Evolutionary conservation across 2,888 invertebrate genomes (phyloP).

Genomic region (Tanytarsus gracilentus): DNA sequence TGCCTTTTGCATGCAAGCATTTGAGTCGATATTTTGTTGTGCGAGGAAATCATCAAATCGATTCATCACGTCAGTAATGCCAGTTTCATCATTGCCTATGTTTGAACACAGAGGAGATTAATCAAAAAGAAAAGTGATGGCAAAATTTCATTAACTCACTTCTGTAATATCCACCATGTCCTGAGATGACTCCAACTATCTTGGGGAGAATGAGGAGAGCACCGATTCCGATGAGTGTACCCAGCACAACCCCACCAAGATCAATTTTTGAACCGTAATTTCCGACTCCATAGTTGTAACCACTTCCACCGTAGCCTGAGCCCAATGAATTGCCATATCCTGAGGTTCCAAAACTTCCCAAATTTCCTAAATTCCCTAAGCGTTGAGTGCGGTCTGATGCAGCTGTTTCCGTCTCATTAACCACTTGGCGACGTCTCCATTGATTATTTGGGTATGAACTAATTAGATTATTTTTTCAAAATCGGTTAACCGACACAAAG

Average conservation of each 20-base stretch:
- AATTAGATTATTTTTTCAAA: not conserved
- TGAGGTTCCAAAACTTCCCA: slow-evolving; percentile 38
- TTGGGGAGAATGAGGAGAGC: slow-evolving; percentile 73
- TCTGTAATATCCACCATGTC: slow-evolving; percentile 57
- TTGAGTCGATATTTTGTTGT: slow-evolving; percentile 62
- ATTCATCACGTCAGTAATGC: slow-evolving; percentile 54
- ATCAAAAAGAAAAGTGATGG: slow-evolving; percentile 32
- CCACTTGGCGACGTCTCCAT: slow-evolving; percentile 38
- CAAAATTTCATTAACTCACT: slow-evolving; percentile 48
- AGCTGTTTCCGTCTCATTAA: slow-evolving; percentile 31
- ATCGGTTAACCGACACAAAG: not conserved
- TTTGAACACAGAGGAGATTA: slow-evolving; percentile 35
- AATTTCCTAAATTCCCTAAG: slow-evolving; percentile 37
- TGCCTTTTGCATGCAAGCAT: slow-evolving; percentile 60
- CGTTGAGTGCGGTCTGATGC: slow-evolving; percentile 39
- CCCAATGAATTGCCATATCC: slow-evolving; percentile 37
- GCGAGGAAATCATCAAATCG: slow-evolving; percentile 57
- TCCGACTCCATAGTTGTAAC: slow-evolving; percentile 5
- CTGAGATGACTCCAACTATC: slow-evolving; percentile 60
- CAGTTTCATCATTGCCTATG: slow-evolving; percentile 49
- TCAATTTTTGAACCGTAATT: slow-evolving; percentile 50
- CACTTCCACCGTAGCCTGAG: slow-evolving; percentile 29
- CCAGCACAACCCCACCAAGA: slow-evolving; percentile 69
- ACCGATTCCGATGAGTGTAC: slow-evolving; percentile 71
- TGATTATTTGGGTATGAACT: slow-evolving; percentile 33